A percentile compares a stretch with the other conserved stretches of the same genome.
phyloP scores from a whole-genome alignment of 2,113 vertebrate species.

The Genyomyrus donnyi region DNA sequence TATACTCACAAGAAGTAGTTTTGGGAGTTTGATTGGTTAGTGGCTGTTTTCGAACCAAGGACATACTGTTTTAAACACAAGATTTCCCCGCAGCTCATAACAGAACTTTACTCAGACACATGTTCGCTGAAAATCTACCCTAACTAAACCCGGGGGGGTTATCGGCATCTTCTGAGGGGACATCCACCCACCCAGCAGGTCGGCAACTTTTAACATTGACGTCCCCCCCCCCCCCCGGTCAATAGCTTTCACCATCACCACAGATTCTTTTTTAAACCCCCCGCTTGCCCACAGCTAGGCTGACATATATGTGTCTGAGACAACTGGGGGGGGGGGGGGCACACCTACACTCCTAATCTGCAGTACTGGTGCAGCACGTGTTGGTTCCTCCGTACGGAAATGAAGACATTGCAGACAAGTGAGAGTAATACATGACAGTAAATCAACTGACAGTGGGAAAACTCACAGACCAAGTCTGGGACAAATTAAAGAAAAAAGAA shows the following conservation, averaged over 20 bases:
- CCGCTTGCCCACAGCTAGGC: neutral
- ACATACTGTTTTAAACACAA: neutral
- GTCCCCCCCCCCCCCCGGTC: neutral
- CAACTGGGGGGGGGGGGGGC: neutral
- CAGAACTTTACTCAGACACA: neutral
- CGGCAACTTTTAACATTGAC: neutral
- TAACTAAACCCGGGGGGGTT: neutral
- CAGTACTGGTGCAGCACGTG: neutral
- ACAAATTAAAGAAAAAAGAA: neutral
- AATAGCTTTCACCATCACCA: neutral
- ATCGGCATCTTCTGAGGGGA: neutral
- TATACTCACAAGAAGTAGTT: neutral
- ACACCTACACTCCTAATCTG: neutral
- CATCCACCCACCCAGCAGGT: neutral
- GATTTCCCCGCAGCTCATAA: neutral
- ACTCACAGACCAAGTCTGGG: neutral
- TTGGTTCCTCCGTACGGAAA: neutral
- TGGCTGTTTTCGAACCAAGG: neutral
- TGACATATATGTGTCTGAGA: neutral
- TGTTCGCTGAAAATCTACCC: neutral
- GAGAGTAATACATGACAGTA: neutral
- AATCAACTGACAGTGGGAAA: neutral
- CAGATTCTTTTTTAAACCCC: neutral
- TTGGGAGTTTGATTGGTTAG: neutral
- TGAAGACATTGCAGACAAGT: neutral